phyloP scores from a whole-genome alignment of 2,888 invertebrate genomes.

The Hipparchia semele region DNA sequence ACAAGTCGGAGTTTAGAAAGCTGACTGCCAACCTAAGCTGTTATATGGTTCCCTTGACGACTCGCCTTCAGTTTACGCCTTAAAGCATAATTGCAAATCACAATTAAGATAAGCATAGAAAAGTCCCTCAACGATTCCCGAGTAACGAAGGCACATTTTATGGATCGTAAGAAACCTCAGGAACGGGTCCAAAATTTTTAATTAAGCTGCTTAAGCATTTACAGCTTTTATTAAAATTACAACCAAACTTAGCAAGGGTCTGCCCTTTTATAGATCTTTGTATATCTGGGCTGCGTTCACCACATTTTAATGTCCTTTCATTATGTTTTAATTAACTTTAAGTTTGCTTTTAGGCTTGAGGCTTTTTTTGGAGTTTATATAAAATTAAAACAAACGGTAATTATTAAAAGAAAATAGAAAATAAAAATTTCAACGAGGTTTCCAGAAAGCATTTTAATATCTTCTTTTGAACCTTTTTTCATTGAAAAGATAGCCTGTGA shows the following conservation, averaged over 20 bases:
- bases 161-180: conserved; percentile 29
- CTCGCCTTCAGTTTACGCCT: not conserved
- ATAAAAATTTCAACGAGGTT: not conserved
- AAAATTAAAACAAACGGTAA: not conserved
- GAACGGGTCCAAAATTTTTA: conserved; percentile 30
- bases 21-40: too few species aligned
- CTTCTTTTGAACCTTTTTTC: too few species aligned
- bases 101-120: conserved; percentile 14
- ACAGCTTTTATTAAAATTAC: conserved; percentile 33
- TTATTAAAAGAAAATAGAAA: not conserved
- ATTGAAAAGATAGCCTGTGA: too few species aligned
- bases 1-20: too few species aligned
- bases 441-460: too few species aligned
- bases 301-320: conserved; percentile 21
- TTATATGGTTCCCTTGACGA: not conserved
- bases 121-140: conserved; percentile 4
- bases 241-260: conserved; percentile 28
- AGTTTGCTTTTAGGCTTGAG: not conserved
- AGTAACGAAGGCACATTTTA: conserved; percentile 23
- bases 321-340: conserved; percentile 25
- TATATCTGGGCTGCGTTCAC: conserved; percentile 7
- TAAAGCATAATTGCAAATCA: conserved; percentile 13
- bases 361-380: not conserved
- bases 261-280: conserved; percentile 22
- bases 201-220: conserved; percentile 31